Base-by-base conservation (phyloP, 1,140 invertebrate species). In the Pseudomyrmex concolor region DNA sequence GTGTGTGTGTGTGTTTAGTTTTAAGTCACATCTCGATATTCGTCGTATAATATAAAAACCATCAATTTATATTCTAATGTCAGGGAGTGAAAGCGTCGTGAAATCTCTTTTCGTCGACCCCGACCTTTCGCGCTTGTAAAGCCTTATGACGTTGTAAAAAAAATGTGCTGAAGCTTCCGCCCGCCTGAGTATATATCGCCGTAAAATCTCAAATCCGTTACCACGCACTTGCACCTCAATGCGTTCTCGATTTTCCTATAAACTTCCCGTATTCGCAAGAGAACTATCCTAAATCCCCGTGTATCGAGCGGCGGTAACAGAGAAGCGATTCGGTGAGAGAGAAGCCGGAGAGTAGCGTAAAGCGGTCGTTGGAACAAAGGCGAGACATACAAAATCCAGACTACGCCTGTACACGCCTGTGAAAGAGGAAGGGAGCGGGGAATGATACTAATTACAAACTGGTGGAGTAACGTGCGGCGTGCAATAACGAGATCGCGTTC, bases 401-500 rank as follows among this genome's bases (percentile, higher is more conserved):
- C 70, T 34, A 50, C 64, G 77, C 55, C 22, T 43, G 59, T 55
- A n/a, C 60, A 34, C 17, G 55, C 59, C 50, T 13, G 50, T 13
- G 9, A 13, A 13, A 13, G 50, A 51, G 67, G 63, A 12, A 51
- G 67, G 63, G 5, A 34, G 34, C 5, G 34, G 45, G n/a, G 78
- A 84, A 54, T 83, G 78, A 86, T 66, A 88, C 86, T 87, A 90
- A 91, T 91, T 91, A 89, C 85, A 84, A 85, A 80, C 34, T 34
- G 34, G 5, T 63, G 59, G 72, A 59, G 67, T 59, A 63, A 57
- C 72, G 13, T 64, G 59, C 74, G 62, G 54, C 45, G 84, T 34
- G 34, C 34, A 34, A 34, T 91, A 90, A 90, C 86, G 82, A 86
- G 86, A 92, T 91, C 85, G 82, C 85, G 82, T 70, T 89, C 83